Conservation (phyloP, 2,888 invertebrate species). For the Lycaena phlaeas region DNA sequence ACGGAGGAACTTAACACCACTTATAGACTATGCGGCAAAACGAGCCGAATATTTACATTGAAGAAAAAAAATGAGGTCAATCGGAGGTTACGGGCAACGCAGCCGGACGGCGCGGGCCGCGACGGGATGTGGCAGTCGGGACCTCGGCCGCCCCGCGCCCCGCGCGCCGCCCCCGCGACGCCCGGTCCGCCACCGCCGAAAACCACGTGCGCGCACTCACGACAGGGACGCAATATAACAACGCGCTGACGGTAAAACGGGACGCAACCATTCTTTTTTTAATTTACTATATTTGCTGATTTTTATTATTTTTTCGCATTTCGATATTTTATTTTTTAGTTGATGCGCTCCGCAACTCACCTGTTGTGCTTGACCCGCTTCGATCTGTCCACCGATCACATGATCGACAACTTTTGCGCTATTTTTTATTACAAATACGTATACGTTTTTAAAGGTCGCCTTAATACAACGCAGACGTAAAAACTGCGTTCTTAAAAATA, state of each 20-base stretch:
- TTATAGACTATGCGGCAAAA: slow-evolving; percentile 69
- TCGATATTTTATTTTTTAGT: slow-evolving; percentile 74
- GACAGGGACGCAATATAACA: slow-evolving; percentile 38
- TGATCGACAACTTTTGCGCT: slow-evolving; percentile 57
- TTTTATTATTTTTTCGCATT: slow-evolving; percentile 73
- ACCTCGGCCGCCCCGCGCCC: slow-evolving; percentile 28
- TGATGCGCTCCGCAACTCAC: slow-evolving; percentile 68
- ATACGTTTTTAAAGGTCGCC: slow-evolving; percentile 9
- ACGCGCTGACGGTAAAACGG: slow-evolving; percentile 25
- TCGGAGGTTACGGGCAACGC: slow-evolving; percentile 70
- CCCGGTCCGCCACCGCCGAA: slow-evolving; percentile 36
- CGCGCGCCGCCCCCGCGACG: slow-evolving; percentile 30
- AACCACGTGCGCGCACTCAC: slow-evolving; percentile 62
- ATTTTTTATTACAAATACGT: slow-evolving; percentile 36
- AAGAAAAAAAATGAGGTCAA: slow-evolving; percentile 71
- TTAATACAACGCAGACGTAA: neutral
- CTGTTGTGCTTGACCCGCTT: slow-evolving; percentile 72
- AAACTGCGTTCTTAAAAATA: neutral
- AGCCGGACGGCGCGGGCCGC: slow-evolving; percentile 69
- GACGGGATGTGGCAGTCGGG: slow-evolving; percentile 56
- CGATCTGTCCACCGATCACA: slow-evolving; percentile 63
- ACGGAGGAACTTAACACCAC: slow-evolving; percentile 68
- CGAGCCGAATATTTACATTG: slow-evolving; percentile 72
- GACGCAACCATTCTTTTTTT: slow-evolving; percentile 58
- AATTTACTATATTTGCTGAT: slow-evolving; percentile 70